Evolutionary conservation across 2,888 invertebrate genomes (phyloP).

Genomic region (Troides helena): DNA sequence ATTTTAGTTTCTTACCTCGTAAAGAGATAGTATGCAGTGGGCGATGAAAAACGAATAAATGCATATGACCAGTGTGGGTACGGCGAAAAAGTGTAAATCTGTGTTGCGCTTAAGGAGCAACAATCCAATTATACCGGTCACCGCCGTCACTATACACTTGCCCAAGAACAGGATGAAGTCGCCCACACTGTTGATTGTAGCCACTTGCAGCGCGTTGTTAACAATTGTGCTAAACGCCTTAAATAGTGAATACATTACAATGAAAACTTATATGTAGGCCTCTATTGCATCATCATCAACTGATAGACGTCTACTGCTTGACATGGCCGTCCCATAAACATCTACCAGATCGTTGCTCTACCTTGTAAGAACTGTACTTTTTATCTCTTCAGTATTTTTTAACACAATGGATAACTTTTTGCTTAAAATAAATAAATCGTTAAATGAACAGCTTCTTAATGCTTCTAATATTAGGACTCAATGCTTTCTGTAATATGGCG

Average conservation of each 20-base stretch:
- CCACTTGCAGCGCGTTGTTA: slow-evolving; percentile 91
- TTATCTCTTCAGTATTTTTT: too few species aligned
- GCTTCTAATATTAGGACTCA: too few species aligned
- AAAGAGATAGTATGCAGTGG: slow-evolving; percentile 94
- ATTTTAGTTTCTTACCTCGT: slow-evolving; percentile 84
- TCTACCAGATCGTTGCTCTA: too few species aligned
- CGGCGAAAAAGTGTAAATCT: slow-evolving; percentile 89
- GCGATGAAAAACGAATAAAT: slow-evolving; percentile 95
- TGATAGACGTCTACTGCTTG: too few species aligned
- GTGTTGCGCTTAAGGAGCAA: slow-evolving; percentile 86
- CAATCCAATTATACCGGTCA: slow-evolving; percentile 89
- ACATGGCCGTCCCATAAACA: too few species aligned
- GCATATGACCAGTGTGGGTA: slow-evolving; percentile 91
- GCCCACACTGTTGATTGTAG: slow-evolving; percentile 95
- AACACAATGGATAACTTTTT: too few species aligned
- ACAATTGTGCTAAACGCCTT: slow-evolving; percentile 93
- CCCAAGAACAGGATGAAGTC: slow-evolving; percentile 96
- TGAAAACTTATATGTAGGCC: neutral
- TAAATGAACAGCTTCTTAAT: too few species aligned
- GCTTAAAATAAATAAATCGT: too few species aligned
- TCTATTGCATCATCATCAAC: too few species aligned
- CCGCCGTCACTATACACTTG: slow-evolving; percentile 88
- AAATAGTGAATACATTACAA: slow-evolving; percentile 27
- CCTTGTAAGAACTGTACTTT: too few species aligned
- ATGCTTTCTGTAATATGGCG: too few species aligned